These are phyloP conservation scores for Tapera naevia DNA, from an alignment of 2,797 vertebrate species.

Conservation along the genomic window DNA sequence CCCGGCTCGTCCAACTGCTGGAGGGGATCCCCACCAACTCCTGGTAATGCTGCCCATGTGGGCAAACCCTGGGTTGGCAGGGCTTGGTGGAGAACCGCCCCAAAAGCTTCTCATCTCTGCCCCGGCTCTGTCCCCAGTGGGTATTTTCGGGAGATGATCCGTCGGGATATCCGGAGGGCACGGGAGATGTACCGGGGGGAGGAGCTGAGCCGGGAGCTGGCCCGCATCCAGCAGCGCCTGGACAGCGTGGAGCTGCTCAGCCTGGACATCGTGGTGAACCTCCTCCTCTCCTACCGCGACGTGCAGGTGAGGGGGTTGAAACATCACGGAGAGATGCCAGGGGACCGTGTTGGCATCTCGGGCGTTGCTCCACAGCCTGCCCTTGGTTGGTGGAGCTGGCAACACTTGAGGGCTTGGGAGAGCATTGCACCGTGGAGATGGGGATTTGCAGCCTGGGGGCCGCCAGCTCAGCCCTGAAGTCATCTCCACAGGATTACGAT, in stretches of 20 bases:
- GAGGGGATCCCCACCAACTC: constrained; percentile 83
- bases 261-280: constrained; percentile 89
- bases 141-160: constrained; percentile 88
- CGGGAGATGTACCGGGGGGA: constrained; percentile 84
- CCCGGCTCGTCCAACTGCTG: constrained; percentile 80
- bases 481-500: constrained; percentile 81
- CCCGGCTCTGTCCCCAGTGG: constrained; percentile 72
- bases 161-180: constrained; percentile 85
- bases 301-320: constrained; percentile 77
- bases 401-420: too few relatives aligned
- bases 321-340: rapidly evolving
- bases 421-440: rapidly evolving
- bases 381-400: neutral
- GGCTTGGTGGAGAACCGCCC: neutral
- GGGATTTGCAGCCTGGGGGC: neutral
- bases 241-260: constrained; percentile 90
- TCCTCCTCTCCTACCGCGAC: constrained; percentile 90
- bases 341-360: rapidly evolving
- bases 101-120: neutral
- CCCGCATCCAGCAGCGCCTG: constrained; percentile 85
- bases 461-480: neutral
- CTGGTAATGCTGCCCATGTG: constrained; percentile 71
- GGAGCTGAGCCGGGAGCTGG: constrained; percentile 83
- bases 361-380: neutral
- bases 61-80: neutral